A percentile compares a stretch with the other conserved stretches of the same genome.
Conservation (phyloP, 1,140 invertebrate species). For the Anastrepha ludens region DNA sequence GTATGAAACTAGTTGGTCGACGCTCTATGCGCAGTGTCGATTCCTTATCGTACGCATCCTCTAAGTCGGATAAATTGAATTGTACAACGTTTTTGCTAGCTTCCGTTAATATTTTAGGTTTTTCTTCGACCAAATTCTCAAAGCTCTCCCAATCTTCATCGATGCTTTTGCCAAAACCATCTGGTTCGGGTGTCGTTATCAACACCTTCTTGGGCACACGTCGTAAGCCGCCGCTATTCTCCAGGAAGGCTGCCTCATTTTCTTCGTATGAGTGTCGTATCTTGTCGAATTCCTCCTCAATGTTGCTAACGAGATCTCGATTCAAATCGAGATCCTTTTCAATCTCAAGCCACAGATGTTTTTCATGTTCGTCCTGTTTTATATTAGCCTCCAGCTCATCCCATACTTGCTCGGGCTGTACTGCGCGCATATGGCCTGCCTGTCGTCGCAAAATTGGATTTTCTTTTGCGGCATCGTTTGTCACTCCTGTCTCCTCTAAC, state of each 20-base stretch:
- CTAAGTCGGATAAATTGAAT: constrained; percentile 38
- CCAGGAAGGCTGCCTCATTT: constrained; percentile 69
- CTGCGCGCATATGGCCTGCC: not conserved
- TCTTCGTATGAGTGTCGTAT: constrained; percentile 65
- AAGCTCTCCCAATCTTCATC: constrained; percentile 72
- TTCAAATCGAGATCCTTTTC: constrained; percentile 54
- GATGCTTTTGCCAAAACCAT: constrained; percentile 69
- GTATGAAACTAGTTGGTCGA: not conserved
- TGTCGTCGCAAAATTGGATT: constrained; percentile 16
- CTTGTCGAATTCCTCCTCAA: constrained; percentile 62
- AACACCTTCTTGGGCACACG: not conserved
- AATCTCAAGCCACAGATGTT: constrained; percentile 55
- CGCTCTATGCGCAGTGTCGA: not conserved
- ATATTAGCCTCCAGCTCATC: constrained; percentile 32
- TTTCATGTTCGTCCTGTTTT: constrained; percentile 29
- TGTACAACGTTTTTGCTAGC: not conserved
- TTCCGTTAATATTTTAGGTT: not conserved
- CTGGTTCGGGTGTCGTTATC: constrained; percentile 54
- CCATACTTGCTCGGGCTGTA: not conserved
- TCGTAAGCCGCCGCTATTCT: constrained; percentile 57
- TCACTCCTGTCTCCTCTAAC: not conserved
- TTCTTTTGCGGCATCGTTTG: not conserved
- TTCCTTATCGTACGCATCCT: constrained; percentile 26
- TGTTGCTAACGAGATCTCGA: constrained; percentile 42
- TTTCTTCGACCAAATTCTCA: constrained; percentile 60